Conservation (phyloP, 53 echinoderm and acorn worm genomes). For the Stichopus horrens region DNA sequence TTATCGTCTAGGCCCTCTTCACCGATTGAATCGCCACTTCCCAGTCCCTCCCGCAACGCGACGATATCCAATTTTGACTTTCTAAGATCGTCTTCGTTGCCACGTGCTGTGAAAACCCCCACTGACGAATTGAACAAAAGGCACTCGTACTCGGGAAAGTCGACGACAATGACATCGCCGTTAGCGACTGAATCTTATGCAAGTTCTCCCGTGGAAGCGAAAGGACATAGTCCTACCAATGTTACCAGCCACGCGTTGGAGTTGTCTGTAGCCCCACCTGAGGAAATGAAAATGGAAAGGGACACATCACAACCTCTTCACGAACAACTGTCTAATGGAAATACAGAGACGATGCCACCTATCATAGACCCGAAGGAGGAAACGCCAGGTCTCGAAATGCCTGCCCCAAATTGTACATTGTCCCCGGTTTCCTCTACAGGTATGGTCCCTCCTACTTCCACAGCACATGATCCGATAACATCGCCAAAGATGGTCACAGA, state of each 20-base stretch:
- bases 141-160: constrained; percentile 4
- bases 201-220: background rate
- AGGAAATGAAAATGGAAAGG: constrained; percentile 28
- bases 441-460: background rate
- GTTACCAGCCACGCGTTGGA: background rate
- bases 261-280: constrained; percentile 4
- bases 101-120: background rate
- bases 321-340: background rate
- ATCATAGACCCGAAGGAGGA: too few relatives aligned
- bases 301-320: background rate
- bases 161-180: background rate
- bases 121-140: background rate
- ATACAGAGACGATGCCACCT: background rate
- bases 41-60: background rate
- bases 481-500: background rate
- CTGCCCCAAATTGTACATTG: background rate
- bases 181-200: background rate
- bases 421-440: background rate
- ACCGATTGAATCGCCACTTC: background rate
- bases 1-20: background rate
- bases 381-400: too few relatives aligned
- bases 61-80: background rate
- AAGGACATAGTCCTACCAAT: background rate
- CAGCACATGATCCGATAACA: background rate
- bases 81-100: background rate